phyloP scores from a whole-genome alignment of 2,888 invertebrate species.

The Megamerina dolium region DNA sequence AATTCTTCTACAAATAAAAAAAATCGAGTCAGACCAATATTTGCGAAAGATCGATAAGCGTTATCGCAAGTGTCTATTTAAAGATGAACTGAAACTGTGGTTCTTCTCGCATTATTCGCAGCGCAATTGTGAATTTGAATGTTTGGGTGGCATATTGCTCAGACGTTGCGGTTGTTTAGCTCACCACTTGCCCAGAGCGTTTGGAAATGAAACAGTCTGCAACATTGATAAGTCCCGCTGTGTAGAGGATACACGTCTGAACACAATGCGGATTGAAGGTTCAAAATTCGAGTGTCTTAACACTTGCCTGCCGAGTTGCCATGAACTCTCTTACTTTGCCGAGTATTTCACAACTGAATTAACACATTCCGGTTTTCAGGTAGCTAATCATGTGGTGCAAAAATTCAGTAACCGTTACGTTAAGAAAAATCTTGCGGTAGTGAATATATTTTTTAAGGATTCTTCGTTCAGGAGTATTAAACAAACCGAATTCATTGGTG shows the following conservation, averaged over 20 bases:
- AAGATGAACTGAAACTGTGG: conserved; percentile 59
- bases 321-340: conserved; percentile 61
- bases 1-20: conserved; percentile 20
- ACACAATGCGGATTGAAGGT: conserved; percentile 13
- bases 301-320: conserved; percentile 63
- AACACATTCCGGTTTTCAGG: conserved; percentile 20
- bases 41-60: conserved; percentile 18
- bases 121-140: conserved; percentile 69
- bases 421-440: conserved; percentile 58
- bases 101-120: conserved; percentile 65
- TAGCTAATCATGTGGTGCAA: conserved; percentile 14
- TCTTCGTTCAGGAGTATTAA: conserved; percentile 62
- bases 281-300: conserved; percentile 20
- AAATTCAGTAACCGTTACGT: conserved; percentile 21
- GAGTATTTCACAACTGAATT: conserved; percentile 56
- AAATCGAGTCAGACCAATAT: conserved; percentile 17
- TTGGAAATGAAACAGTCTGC: conserved; percentile 60
- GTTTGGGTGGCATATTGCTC: conserved; percentile 62
- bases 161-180: conserved; percentile 27
- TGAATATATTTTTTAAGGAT: conserved; percentile 65
- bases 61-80: conserved; percentile 61
- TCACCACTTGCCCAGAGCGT: conserved; percentile 51
- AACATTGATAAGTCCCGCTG: conserved; percentile 62
- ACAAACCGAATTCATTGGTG: conserved; percentile 69
- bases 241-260: conserved; percentile 15